Evolutionary conservation across 2,113 vertebrate genomes (phyloP).

Genomic region (Megaptera novaeangliae): DNA sequence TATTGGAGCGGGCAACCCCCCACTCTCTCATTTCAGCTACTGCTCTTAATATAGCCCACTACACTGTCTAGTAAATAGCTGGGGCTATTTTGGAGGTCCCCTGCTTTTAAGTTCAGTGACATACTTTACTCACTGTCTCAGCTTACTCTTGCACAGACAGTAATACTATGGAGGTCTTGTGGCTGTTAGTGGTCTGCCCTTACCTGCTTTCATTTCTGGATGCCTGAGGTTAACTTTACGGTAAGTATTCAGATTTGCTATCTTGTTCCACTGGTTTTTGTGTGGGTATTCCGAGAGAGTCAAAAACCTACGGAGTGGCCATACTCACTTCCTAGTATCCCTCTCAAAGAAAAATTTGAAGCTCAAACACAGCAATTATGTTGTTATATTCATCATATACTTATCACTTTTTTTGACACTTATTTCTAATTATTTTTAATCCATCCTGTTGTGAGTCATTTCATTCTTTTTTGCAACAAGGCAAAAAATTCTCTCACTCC

Average conservation of each 20-base stretch:
- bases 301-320: neutral
- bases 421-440: constrained; percentile 21
- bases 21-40: neutral
- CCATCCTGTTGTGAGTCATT: neutral
- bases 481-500: neutral
- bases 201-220: neutral
- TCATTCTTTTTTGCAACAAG: neutral
- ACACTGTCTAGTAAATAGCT: neutral
- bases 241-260: neutral
- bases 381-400: neutral
- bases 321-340: neutral
- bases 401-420: neutral
- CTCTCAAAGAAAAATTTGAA: neutral
- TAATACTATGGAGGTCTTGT: neutral
- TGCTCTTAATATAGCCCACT: neutral
- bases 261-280: neutral
- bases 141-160: neutral
- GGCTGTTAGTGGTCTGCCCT: neutral
- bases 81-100: neutral
- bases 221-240: neutral
- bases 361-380: neutral
- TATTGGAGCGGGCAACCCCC: neutral
- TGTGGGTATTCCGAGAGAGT: neutral
- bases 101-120: neutral
- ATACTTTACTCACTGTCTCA: neutral